These are phyloP conservation scores for Chironomus tepperi DNA, from an alignment of 1,140 invertebrate species.

Conservation along the genomic window DNA sequence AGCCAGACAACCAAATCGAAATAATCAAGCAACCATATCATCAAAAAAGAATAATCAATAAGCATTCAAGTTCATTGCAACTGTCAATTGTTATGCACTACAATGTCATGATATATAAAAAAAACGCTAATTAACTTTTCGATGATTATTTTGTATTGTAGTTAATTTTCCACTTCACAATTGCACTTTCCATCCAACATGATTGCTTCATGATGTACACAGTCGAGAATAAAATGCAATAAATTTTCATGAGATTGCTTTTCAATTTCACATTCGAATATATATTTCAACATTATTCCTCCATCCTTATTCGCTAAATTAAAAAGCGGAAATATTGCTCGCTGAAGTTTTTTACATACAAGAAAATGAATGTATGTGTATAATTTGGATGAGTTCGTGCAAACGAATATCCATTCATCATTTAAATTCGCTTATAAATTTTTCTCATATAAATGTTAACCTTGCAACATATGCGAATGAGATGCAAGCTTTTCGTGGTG, in stretches of 20 bases:
- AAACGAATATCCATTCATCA: background rate
- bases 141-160: background rate
- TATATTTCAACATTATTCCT: background rate
- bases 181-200: background rate
- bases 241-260: constrained; percentile 18
- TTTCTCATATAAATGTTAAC: background rate
- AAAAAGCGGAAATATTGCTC: background rate
- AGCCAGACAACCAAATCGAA: too few species aligned
- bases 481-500: too few species aligned
- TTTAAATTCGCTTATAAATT: background rate
- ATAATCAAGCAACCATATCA: background rate
- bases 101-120: background rate
- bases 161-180: constrained; percentile 13
- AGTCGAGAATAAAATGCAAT: background rate
- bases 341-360: background rate
- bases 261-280: background rate
- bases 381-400: background rate
- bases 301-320: background rate
- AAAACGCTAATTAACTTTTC: background rate
- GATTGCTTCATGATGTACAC: background rate
- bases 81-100: background rate
- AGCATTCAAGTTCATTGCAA: background rate
- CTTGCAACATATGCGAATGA: too few species aligned
- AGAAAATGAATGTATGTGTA: background rate
- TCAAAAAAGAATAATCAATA: constrained; percentile 25